phyloP scores from a whole-genome alignment of 2,888 invertebrate species.

The Drosophila greeni region DNA sequence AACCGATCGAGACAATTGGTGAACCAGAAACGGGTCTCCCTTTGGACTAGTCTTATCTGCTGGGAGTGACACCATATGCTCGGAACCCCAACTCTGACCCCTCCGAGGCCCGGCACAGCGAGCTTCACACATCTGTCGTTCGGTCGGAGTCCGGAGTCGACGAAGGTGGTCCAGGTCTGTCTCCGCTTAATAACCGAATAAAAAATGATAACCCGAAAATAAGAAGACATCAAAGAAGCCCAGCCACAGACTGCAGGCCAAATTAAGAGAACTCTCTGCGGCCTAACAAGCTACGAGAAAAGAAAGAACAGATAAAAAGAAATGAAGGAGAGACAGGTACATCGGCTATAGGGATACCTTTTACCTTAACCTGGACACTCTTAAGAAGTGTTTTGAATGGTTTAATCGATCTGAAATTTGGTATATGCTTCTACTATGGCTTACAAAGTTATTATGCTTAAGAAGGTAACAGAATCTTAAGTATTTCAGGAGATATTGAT shows the following conservation, averaged over 20 bases:
- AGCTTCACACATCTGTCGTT: conserved; percentile 69
- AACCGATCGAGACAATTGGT: conserved; percentile 21
- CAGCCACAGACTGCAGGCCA: conserved; percentile 40
- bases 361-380: background rate
- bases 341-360: conserved; percentile 9
- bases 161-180: conserved; percentile 43
- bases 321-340: conserved; percentile 18
- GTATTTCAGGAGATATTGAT: background rate
- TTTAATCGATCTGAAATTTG: background rate
- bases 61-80: conserved; percentile 52
- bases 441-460: too few relatives aligned
- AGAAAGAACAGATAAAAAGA: conserved; percentile 31
- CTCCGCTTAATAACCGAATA: conserved; percentile 70
- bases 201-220: conserved; percentile 74
- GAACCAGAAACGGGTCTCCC: conserved; percentile 6
- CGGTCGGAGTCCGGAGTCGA: conserved; percentile 17
- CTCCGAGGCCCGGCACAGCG: conserved; percentile 47
- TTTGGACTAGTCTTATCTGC: conserved; percentile 28
- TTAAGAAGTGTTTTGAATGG: background rate
- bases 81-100: conserved; percentile 50
- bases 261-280: conserved; percentile 48
- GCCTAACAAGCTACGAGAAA: conserved; percentile 60
- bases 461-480: background rate
- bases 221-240: conserved; percentile 71
- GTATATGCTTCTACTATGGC: too few relatives aligned